A percentile compares a stretch with the other conserved stretches of the same genome.
phyloP scores from a whole-genome alignment of 2,113 vertebrate genomes.

The Apteryx mantelli region DNA sequence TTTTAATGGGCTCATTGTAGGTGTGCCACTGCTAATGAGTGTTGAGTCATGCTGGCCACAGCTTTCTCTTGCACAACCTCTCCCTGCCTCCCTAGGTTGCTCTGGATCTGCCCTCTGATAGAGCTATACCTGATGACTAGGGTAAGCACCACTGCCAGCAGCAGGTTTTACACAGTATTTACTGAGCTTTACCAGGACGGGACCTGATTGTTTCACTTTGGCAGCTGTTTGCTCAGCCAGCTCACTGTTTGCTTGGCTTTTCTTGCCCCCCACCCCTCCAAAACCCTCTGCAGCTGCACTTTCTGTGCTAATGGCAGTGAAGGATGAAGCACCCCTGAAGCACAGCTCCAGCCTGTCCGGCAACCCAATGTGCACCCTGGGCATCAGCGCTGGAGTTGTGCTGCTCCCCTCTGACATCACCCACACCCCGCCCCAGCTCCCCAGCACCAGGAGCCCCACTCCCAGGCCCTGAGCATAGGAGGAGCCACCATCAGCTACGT shows the following conservation, averaged over 20 bases:
- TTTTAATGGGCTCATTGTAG: constrained; percentile 50
- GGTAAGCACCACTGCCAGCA: constrained; percentile 4
- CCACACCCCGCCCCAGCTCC: background rate
- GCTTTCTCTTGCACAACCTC: constrained; percentile 53
- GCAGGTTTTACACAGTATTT: constrained; percentile 32
- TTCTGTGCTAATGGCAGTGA: background rate
- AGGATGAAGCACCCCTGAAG: background rate
- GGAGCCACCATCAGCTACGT: background rate
- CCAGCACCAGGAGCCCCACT: background rate
- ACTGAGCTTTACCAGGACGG: constrained; percentile 35
- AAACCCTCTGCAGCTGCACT: background rate
- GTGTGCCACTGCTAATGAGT: constrained; percentile 45
- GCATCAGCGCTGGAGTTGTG: fast-evolving
- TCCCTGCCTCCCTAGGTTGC: background rate
- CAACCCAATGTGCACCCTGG: background rate
- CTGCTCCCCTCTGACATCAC: background rate
- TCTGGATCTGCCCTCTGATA: constrained; percentile 51
- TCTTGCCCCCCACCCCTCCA: background rate
- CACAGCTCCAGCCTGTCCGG: background rate
- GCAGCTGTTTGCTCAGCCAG: constrained; percentile 1
- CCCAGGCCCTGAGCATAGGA: background rate
- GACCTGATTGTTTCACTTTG: background rate
- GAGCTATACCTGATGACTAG: background rate
- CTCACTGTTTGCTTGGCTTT: background rate
- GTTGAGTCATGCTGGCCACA: constrained; percentile 55